phyloP scores from a whole-genome alignment of 2,888 invertebrate genomes.

The Craniophora ligustri region DNA sequence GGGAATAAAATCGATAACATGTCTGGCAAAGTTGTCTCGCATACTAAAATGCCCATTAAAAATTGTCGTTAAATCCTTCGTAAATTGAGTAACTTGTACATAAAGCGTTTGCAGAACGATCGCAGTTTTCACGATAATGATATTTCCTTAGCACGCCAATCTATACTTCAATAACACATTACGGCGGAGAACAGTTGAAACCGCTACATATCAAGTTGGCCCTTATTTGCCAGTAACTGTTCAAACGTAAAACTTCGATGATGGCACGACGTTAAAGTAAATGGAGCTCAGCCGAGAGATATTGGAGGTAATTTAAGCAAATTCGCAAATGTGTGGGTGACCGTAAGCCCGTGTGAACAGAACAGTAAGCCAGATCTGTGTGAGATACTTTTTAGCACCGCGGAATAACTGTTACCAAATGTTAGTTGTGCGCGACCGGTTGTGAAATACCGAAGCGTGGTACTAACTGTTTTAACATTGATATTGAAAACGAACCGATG shows the following conservation, averaged over 20 bases:
- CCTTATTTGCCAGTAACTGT: conserved; percentile 22
- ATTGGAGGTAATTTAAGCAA: conserved; percentile 62
- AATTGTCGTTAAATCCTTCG: conserved; percentile 43
- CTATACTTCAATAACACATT: conserved; percentile 62
- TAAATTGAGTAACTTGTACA: conserved; percentile 54
- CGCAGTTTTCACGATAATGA: conserved; percentile 58
- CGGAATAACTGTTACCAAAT: conserved; percentile 66
- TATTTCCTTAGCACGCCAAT: conserved; percentile 63
- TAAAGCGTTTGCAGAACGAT: conserved; percentile 53
- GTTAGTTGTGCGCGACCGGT: conserved; percentile 46
- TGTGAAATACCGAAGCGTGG: conserved; percentile 46
- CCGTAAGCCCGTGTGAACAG: conserved; percentile 64
- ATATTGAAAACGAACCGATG: conserved; percentile 48
- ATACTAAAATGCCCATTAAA: conserved; percentile 34
- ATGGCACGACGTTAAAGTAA: conserved; percentile 24
- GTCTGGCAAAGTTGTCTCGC: conserved; percentile 25
- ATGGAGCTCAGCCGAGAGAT: conserved; percentile 48
- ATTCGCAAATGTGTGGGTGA: conserved; percentile 67
- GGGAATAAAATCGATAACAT: conserved; percentile 60
- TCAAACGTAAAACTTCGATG: conserved; percentile 38
- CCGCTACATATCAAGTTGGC: conserved; percentile 44
- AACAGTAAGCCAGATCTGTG: conserved; percentile 56
- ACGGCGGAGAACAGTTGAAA: conserved; percentile 46
- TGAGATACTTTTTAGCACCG: conserved; percentile 53
- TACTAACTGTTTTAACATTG: conserved; percentile 51